Evolutionary conservation across 2,888 invertebrate species (phyloP).

Genomic region (Saturnia pavonia): DNA sequence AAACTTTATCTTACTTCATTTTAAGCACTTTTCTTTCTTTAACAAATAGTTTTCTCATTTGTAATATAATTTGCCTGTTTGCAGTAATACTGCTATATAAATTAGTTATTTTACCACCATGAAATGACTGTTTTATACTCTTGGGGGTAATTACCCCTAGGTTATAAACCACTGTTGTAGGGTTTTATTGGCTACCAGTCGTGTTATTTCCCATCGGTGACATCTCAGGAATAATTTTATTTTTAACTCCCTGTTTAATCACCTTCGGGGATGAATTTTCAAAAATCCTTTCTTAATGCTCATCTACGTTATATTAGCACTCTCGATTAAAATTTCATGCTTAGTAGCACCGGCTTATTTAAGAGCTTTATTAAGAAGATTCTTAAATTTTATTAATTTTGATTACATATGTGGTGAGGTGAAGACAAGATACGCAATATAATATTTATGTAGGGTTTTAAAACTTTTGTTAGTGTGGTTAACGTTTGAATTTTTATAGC

Average conservation of each 20-base stretch:
- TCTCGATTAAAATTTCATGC: too few species aligned
- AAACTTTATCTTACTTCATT: neutral
- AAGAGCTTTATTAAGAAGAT: too few species aligned
- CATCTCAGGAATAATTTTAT: too few species aligned
- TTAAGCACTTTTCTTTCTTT: neutral
- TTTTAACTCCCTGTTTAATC: too few species aligned
- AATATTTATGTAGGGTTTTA: conserved; percentile 26
- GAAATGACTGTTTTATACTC: neutral
- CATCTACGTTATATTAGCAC: too few species aligned
- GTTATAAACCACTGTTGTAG: neutral
- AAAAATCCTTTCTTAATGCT: too few species aligned
- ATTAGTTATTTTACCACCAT: neutral
- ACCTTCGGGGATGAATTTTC: too few species aligned
- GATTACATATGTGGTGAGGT: neutral
- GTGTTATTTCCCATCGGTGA: too few species aligned
- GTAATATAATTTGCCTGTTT: neutral
- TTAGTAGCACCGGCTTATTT: too few species aligned
- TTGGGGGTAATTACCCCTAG: neutral
- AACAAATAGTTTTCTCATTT: neutral
- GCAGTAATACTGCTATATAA: neutral
- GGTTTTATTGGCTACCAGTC: neutral
- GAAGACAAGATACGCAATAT: neutral
- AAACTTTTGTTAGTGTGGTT: conserved; percentile 22
- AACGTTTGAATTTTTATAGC: neutral
- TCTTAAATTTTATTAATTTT: neutral